Conservation (phyloP, 2,797 vertebrate species). For the Setipinna tenuifilis region DNA sequence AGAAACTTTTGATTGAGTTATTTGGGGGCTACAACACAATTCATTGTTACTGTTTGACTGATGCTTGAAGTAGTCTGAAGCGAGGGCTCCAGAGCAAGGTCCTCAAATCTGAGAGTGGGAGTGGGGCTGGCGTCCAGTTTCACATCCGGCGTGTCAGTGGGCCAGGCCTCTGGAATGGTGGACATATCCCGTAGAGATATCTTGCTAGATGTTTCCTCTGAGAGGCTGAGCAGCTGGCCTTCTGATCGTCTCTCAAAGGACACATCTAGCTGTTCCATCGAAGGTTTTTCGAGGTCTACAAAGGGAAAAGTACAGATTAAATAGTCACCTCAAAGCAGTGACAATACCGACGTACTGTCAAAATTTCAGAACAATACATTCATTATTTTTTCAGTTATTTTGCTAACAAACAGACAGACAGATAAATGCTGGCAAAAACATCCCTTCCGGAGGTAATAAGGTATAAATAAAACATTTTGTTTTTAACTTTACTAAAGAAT, state of each 20-base stretch:
- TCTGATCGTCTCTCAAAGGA: background rate
- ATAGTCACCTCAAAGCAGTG: too few species aligned
- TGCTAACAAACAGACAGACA: too few species aligned
- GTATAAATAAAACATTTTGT: background rate
- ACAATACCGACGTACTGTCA: too few species aligned
- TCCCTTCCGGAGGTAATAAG: too few species aligned
- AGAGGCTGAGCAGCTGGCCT: background rate
- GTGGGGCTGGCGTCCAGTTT: background rate
- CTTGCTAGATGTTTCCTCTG: too few species aligned
- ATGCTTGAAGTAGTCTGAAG: background rate
- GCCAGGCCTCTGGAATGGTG: background rate
- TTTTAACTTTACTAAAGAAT: background rate
- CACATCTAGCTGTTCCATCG: background rate
- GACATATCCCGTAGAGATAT: background rate
- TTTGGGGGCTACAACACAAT: background rate
- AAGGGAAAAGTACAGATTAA: background rate
- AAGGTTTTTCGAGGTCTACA: background rate
- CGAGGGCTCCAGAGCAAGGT: background rate
- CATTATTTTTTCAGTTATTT: too few species aligned
- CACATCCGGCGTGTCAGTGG: background rate
- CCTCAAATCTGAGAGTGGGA: background rate
- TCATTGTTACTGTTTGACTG: background rate
- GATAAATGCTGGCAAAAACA: too few species aligned
- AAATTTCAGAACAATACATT: too few species aligned
- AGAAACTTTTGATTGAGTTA: background rate